phyloP scores from a whole-genome alignment of 1,140 invertebrate genomes.

The Brachionus rubens region DNA sequence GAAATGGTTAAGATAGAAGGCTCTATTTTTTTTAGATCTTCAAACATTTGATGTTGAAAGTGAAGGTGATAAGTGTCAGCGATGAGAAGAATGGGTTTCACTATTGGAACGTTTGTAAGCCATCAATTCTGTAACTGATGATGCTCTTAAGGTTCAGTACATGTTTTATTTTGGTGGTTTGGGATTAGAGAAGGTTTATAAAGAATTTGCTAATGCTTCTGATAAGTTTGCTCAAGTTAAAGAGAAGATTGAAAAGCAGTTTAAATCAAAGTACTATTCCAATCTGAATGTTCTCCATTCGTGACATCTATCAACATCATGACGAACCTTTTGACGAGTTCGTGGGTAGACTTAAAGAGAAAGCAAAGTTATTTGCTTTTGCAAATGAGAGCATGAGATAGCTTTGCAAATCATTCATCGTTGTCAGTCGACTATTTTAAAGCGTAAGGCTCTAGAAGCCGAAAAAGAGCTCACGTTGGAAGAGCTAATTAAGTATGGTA shows the following conservation, averaged over 20 bases:
- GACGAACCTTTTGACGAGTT: neutral
- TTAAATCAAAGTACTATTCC: slow-evolving; percentile 7
- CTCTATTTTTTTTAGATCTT: slow-evolving; percentile 11
- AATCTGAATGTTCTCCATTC: slow-evolving; percentile 9
- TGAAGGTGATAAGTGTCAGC: neutral
- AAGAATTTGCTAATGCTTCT: neutral
- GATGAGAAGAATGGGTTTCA: neutral
- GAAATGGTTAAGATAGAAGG: too few relatives aligned
- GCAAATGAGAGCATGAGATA: neutral
- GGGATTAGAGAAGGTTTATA: neutral
- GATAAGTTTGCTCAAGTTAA: slow-evolving; percentile 10
- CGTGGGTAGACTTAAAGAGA: neutral
- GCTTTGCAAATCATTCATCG: slow-evolving; percentile 7
- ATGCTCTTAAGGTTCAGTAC: neutral
- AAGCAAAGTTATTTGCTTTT: slow-evolving; percentile 10
- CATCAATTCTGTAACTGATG: neutral
- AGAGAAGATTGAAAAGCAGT: slow-evolving; percentile 1
- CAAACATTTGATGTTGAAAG: slow-evolving; percentile 1
- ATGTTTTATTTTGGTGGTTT: neutral
- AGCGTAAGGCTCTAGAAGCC: slow-evolving; percentile 7
- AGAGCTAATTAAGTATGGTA: neutral
- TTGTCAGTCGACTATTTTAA: neutral
- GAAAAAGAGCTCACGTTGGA: slow-evolving; percentile 14
- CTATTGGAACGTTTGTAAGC: neutral
- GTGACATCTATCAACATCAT: slow-evolving; percentile 6